A percentile compares a stretch with the other conserved stretches of the same genome.
Evolutionary conservation across 2,888 invertebrate species (phyloP).

Genomic region (Aleiodes alternator): DNA sequence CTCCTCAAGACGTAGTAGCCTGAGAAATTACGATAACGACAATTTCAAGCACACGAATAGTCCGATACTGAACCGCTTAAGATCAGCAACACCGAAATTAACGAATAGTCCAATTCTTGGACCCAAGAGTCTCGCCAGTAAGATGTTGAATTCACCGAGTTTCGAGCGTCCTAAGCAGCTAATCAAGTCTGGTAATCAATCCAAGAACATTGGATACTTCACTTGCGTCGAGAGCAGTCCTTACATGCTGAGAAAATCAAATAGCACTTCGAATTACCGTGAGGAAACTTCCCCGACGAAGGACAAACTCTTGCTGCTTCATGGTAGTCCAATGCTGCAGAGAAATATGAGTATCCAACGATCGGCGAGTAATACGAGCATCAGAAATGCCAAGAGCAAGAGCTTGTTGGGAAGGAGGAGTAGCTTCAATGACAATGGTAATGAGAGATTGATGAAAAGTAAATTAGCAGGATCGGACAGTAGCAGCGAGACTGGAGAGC

Average conservation of each 20-base stretch:
- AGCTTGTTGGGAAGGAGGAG: conserved; percentile 61
- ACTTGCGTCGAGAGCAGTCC: conserved; percentile 69
- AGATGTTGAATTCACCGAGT: conserved; percentile 61
- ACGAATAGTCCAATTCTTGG: conserved; percentile 67
- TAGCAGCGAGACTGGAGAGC: conserved; percentile 68
- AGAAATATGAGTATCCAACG: conserved; percentile 71
- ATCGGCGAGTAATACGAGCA: conserved; percentile 76
- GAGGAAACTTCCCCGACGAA: conserved; percentile 58
- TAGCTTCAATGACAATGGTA: conserved; percentile 66
- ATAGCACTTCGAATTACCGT: conserved; percentile 67
- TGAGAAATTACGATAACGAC: conserved; percentile 61
- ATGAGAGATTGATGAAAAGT: conserved; percentile 55
- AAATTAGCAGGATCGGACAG: conserved; percentile 63
- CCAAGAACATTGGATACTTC: conserved; percentile 67
- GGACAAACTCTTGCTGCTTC: conserved; percentile 59
- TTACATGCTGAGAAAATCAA: conserved; percentile 68
- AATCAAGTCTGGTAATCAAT: conserved; percentile 58
- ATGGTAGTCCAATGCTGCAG: conserved; percentile 62
- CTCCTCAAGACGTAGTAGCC: conserved; percentile 64
- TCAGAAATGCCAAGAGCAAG: conserved; percentile 66
- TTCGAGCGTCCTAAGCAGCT: conserved; percentile 64
- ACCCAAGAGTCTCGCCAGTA: conserved; percentile 61
- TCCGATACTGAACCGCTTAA: conserved; percentile 63
- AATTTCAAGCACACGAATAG: conserved; percentile 64
- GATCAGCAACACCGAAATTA: conserved; percentile 65